These are phyloP conservation scores for Podilymbus podiceps DNA, from an alignment of 2,113 vertebrate genomes.

Conservation along the genomic window DNA sequence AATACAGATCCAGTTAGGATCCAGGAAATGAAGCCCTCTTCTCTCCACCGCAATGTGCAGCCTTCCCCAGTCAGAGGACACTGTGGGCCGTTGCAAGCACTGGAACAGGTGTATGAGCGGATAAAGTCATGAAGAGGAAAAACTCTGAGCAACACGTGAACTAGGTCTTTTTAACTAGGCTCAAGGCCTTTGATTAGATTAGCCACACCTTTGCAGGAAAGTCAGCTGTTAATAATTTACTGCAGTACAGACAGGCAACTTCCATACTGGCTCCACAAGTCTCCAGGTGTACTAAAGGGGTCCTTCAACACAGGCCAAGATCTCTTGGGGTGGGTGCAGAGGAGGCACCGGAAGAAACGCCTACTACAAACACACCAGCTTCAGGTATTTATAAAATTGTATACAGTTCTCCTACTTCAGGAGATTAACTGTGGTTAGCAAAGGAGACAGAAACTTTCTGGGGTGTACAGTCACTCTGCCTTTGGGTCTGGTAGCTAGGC, in stretches of 20 bases:
- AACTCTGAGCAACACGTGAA: background rate
- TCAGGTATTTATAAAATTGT: conserved; percentile 43
- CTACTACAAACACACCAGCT: background rate
- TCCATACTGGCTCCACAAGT: background rate
- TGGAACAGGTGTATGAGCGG: background rate
- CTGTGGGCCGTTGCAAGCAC: background rate
- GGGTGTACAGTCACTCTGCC: background rate
- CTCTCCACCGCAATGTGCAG: background rate
- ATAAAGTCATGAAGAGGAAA: background rate
- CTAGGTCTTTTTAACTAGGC: background rate
- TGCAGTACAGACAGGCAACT: background rate
- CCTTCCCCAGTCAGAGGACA: background rate
- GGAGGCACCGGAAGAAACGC: background rate
- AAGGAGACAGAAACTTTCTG: background rate
- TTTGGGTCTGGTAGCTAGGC: background rate
- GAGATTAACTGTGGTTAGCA: background rate
- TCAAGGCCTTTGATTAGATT: conserved; percentile 19
- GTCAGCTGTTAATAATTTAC: conserved; percentile 61
- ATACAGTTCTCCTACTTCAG: background rate
- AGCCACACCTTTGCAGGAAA: conserved; percentile 24
- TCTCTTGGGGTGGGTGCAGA: background rate
- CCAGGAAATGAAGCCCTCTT: background rate
- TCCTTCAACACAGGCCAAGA: background rate
- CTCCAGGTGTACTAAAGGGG: background rate
- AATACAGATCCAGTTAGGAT: background rate